phyloP scores from a whole-genome alignment of 23 tunicate species.

The Trididemnum clinides region DNA sequence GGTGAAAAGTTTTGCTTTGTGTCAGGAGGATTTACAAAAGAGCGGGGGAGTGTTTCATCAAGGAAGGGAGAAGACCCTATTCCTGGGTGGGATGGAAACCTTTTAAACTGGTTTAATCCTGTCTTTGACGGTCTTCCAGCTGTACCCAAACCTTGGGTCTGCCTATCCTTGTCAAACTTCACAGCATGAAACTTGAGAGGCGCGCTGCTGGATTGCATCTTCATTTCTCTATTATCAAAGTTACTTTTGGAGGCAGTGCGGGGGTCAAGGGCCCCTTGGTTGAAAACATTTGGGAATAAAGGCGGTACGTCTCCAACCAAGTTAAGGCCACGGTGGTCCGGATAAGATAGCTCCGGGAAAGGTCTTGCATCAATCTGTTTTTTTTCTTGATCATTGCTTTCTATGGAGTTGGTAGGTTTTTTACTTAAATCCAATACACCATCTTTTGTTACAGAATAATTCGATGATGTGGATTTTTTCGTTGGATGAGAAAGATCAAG shows the following conservation, averaged over 20 bases:
- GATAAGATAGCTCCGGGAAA: neutral
- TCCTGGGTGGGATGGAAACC: neutral
- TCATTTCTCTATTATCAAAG: neutral
- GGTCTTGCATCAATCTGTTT: neutral
- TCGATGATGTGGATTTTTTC: neutral
- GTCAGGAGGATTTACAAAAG: neutral
- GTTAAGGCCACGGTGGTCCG: neutral
- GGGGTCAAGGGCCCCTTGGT: too few species aligned
- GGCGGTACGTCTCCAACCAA: neutral
- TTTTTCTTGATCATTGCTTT: neutral
- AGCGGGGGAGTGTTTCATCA: neutral
- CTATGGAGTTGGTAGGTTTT: neutral
- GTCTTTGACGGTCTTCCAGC: constrained; percentile 34
- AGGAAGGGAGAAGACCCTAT: neutral
- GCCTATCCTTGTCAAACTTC: constrained; percentile 40
- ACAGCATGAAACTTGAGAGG: constrained; percentile 53
- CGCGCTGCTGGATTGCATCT: neutral
- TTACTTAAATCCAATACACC: constrained; percentile 79
- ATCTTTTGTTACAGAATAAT: constrained; percentile 55
- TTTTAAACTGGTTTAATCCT: neutral
- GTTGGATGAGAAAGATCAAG: constrained; percentile 57
- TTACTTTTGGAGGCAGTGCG: neutral
- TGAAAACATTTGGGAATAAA: neutral
- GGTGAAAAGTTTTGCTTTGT: too few species aligned
- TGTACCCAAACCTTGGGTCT: constrained; percentile 32